Percentiles rank a stretch among this genome's conserved stretches.
Evolutionary conservation across 2,888 invertebrate species (phyloP).

Genomic region (Harmothoe impar): DNA sequence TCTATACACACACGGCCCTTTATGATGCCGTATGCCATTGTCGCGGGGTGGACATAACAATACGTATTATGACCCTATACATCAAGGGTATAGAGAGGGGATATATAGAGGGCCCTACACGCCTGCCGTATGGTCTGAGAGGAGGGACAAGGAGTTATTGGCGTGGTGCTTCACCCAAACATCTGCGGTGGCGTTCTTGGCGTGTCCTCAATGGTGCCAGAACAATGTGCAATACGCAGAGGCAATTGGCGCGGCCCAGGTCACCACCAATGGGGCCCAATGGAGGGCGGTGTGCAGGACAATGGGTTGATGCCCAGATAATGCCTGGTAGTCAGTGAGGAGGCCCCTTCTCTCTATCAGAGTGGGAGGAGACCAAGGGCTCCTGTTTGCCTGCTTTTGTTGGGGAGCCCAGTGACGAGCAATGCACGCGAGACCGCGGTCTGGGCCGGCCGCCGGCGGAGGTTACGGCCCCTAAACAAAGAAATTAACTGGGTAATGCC

Average conservation of each 20-base stretch:
- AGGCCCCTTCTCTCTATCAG: background rate
- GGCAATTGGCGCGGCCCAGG: conserved; percentile 21
- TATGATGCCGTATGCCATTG: background rate
- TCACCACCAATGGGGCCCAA: conserved; percentile 6
- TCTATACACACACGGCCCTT: background rate
- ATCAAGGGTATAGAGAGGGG: background rate
- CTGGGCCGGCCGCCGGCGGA: background rate
- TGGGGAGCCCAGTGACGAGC: conserved; percentile 8
- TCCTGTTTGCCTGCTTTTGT: conserved; percentile 42
- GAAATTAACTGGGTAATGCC: conserved; percentile 60
- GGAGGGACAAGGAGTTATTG: conserved; percentile 29
- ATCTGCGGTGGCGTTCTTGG: background rate
- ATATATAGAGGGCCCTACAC: too few species aligned
- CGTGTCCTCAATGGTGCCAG: conserved; percentile 1
- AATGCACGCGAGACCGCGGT: conserved; percentile 23
- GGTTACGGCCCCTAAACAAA: conserved; percentile 59
- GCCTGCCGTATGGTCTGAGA: background rate
- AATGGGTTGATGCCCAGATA: conserved; percentile 26
- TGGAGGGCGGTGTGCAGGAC: background rate
- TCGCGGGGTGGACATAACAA: background rate
- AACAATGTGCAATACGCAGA: conserved; percentile 22
- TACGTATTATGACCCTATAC: background rate
- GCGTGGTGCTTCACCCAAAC: background rate
- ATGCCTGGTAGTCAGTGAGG: conserved; percentile 13
- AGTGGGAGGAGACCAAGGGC: background rate